Evolutionary conservation across 1,140 invertebrate genomes (phyloP), one percentile per base, ranked within the genome.

Genomic region (Lerema accius): DNA sequence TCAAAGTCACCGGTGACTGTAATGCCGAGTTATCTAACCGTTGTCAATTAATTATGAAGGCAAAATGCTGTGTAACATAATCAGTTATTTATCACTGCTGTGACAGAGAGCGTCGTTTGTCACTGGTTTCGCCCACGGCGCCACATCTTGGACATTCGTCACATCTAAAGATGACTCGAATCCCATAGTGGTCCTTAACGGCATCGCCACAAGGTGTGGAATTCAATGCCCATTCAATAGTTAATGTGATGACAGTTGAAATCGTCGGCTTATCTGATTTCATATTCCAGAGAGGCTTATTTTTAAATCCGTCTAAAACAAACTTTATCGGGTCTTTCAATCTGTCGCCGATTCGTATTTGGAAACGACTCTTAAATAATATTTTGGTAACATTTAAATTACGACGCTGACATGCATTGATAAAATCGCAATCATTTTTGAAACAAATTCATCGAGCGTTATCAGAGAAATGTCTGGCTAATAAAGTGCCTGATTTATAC

Each of bases 41-140:
- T 73, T 84, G 77, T 79, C 84, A 82, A 85, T 89, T 87, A 89
- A 88, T 89, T 83, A 85, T 89, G 75, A 86, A 79, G 68, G 80
- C 80, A 82, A 90, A 90, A 87, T 82, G 78, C 73, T 79, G 77
- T 82, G 86, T 87, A 88, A 87, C 83, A 88, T 80, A 88, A 88
- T 88, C 87, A 86, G 85, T 85, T 87, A 87, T 90, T 90, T 88
- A 88, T 90, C 82, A 86, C 74, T 69, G 77, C 78, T 80, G 82
- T 78, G 85, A 88, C 86, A 85, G 78, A 76, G 71, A 69, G 69
- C 77, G 80, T 85, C 84, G 80, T 90, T 90, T 88, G 83, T 87
- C 87, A 86, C 76, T 64, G 65, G 78, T 80, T 86, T 83, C 85
- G 83, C 85, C 85, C 84, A 88, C 85, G 79, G 71, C 65, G 75